phyloP scores from a whole-genome alignment of 2,888 invertebrate species.

The Epiblema foenella region DNA sequence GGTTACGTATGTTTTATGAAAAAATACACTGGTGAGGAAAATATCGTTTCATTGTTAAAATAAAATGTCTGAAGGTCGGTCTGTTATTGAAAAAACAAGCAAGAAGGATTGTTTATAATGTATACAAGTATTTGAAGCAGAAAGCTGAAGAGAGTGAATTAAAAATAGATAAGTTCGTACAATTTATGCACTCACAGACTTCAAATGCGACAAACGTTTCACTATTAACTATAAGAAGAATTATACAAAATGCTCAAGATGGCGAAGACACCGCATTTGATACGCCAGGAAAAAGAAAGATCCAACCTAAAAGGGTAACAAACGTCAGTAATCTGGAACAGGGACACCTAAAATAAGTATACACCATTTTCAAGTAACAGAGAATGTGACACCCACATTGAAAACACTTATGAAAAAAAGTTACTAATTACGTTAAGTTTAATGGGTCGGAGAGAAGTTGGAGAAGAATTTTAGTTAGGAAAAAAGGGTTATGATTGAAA shows the following conservation, averaged over 20 bases:
- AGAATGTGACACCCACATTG: background rate
- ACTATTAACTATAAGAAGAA: background rate
- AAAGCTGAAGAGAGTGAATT: background rate
- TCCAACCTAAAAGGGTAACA: background rate
- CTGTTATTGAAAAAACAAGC: conserved; percentile 8
- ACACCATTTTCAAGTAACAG: conserved; percentile 3
- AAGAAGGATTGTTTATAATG: conserved; percentile 2
- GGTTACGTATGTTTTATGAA: background rate
- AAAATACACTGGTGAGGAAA: background rate
- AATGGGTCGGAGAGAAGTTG: background rate
- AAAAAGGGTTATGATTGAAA: too few species aligned
- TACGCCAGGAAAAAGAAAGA: background rate
- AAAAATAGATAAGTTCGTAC: background rate
- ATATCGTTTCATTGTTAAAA: background rate
- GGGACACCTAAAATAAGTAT: background rate
- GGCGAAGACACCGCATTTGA: background rate
- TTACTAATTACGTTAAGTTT: background rate
- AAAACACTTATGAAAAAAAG: background rate
- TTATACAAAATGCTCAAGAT: background rate
- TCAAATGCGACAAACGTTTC: conserved; percentile 3
- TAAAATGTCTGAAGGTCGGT: background rate
- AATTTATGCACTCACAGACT: background rate
- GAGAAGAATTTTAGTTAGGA: background rate
- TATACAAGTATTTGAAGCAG: conserved; percentile 1
- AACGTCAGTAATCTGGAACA: background rate